Conservation (phyloP, 1,140 invertebrate genomes). For the Temnothorax longispinosus region DNA sequence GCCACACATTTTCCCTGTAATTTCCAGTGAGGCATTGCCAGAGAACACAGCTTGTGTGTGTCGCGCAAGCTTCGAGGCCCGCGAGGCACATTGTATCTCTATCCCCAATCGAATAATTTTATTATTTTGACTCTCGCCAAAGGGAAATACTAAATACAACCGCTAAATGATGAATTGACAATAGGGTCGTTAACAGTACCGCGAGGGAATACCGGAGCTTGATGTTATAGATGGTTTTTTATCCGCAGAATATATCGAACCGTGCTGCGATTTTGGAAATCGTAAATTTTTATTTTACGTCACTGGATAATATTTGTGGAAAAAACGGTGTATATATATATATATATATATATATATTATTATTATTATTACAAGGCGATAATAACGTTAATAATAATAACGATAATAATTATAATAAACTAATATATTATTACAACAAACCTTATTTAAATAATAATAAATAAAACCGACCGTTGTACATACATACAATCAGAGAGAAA, state of each 20-base stretch:
- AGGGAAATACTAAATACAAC: constrained; percentile 7
- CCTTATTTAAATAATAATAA: no score
- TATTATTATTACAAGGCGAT: background rate
- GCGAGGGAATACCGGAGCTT: background rate
- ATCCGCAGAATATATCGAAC: background rate
- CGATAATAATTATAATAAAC: background rate
- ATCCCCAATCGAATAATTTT: constrained; percentile 19
- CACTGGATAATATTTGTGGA: no score
- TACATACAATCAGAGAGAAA: no score
- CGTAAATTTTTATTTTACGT: constrained; percentile 11
- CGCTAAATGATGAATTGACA: constrained; percentile 14
- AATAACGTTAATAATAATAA: background rate
- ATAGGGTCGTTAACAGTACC: background rate
- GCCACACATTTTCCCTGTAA: constrained; percentile 65
- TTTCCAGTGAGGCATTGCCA: constrained; percentile 48
- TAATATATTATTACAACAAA: background rate
- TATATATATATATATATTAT: background rate
- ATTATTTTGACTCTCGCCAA: constrained; percentile 13
- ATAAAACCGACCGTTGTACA: no score
- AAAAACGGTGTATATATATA: background rate
- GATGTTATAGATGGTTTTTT: constrained; percentile 8
- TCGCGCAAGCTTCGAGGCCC: background rate
- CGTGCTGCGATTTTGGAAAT: background rate
- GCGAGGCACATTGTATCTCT: background rate
- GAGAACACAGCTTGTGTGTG: background rate